A percentile compares a stretch with the other conserved stretches of the same genome.
phyloP scores from a whole-genome alignment of 1,140 invertebrate species.

The Belonocnema kinseyi region DNA sequence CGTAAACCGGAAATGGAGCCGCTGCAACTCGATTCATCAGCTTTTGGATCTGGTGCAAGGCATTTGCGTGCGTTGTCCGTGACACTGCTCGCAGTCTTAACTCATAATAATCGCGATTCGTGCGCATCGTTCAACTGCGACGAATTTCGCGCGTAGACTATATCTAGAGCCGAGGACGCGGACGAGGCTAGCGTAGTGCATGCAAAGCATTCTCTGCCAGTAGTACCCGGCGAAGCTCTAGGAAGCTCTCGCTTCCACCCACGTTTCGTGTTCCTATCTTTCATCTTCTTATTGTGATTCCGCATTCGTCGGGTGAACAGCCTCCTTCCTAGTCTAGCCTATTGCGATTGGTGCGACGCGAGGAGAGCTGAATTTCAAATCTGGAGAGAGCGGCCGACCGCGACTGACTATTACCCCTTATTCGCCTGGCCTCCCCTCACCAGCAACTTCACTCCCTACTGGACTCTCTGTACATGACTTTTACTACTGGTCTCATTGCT shows the following conservation, averaged over 20 bases:
- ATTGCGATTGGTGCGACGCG: background rate
- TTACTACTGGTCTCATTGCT: background rate
- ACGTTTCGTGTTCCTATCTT: background rate
- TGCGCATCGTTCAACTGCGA: constrained; percentile 31
- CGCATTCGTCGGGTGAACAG: background rate
- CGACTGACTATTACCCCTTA: constrained; percentile 8
- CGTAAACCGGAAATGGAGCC: background rate
- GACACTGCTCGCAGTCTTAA: constrained; percentile 5
- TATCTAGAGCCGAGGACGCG: constrained; percentile 27
- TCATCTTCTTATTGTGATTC: background rate
- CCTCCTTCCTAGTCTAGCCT: background rate
- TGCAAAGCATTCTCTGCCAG: constrained; percentile 20
- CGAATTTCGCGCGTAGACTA: constrained; percentile 29
- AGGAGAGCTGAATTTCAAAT: background rate
- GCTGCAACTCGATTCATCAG: background rate
- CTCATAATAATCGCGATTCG: constrained; percentile 13
- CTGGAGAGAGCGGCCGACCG: constrained; percentile 16
- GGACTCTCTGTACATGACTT: background rate
- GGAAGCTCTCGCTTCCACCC: background rate
- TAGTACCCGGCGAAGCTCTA: constrained; percentile 29
- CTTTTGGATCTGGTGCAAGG: background rate
- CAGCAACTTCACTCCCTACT: background rate
- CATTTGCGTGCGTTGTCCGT: constrained; percentile 2
- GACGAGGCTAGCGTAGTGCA: constrained; percentile 24
- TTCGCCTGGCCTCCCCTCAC: background rate